Conservation (phyloP, 2,797 vertebrate species). For the Pseudomugil tenellus region DNA sequence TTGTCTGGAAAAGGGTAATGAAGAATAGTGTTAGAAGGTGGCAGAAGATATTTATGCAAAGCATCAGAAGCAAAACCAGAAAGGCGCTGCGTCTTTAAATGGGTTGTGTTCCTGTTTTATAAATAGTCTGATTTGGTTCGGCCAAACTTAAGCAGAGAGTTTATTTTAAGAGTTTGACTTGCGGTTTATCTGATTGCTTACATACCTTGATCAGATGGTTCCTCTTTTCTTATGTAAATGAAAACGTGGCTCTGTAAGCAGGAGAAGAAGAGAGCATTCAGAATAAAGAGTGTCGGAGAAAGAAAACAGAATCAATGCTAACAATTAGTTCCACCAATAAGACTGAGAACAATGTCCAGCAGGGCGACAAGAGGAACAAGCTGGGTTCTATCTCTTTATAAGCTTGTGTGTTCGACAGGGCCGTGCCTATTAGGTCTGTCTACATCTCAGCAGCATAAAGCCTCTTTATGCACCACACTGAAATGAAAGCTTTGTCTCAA, state of each 20-base stretch:
- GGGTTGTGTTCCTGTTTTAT: slow-evolving; percentile 31
- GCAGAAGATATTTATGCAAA: neutral
- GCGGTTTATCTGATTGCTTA: slow-evolving; percentile 48
- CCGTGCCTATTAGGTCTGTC: slow-evolving; percentile 45
- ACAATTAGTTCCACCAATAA: neutral
- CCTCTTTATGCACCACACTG: slow-evolving; percentile 44
- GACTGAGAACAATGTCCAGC: slow-evolving; percentile 8
- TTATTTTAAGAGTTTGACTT: slow-evolving; percentile 57
- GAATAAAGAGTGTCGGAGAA: neutral
- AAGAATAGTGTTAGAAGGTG: accelerated
- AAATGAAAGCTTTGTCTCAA: slow-evolving; percentile 50
- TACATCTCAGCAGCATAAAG: slow-evolving; percentile 44
- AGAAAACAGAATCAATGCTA: neutral
- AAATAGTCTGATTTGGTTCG: slow-evolving; percentile 57
- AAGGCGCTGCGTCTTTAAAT: slow-evolving; percentile 44
- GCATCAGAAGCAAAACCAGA: neutral
- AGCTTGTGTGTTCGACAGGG: slow-evolving; percentile 43
- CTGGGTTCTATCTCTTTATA: slow-evolving; percentile 46
- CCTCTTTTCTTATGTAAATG: slow-evolving; percentile 22
- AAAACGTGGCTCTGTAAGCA: slow-evolving; percentile 34
- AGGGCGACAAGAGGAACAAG: slow-evolving; percentile 31
- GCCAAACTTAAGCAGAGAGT: slow-evolving; percentile 51
- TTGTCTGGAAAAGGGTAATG: neutral
- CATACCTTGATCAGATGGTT: slow-evolving; percentile 60
- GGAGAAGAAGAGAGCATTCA: slow-evolving; percentile 12